Base-by-base conservation (phyloP, 2,888 invertebrate genomes). In the Ferrisia virgata region DNA sequence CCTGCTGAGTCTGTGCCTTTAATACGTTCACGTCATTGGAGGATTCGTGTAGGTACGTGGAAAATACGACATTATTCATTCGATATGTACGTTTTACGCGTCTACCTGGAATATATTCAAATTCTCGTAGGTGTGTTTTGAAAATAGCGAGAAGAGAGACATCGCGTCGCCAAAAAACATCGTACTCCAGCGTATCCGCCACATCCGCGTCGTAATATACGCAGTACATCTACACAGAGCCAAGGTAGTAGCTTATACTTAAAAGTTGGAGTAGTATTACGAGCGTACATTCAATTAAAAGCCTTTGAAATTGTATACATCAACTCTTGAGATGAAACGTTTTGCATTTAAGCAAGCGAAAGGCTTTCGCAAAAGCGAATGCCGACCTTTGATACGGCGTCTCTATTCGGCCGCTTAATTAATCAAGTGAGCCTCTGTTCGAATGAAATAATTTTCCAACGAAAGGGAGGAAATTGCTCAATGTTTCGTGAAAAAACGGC, bases 251-350 rank as follows among this genome's bases (percentile, higher is more conserved):
- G 31, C 69, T 69, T 69, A 69, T 69, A 69, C 43, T 79, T 79
- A 79, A 79, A 47, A 47, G 79, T 79, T 47, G 43, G 40, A 47
- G 47, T 47, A 79, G 79, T 79, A 40, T 40, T 47, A 43, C 47
- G 47, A 31, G 79, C 79, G n/a, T 47, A 47, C 40, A 79, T 79
- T 79, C 39, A 79, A 79, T 79, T 79, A 79, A 79, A 79, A 79
- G 79, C 79, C 79, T 79, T 79, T 79, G 79, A 79, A 79, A 79
- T 79, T 79, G 79, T 47, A 79, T 79, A 79, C 47, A 79, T 79
- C 79, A 79, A 79, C 79, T 79, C 47, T 79, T 47, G 79, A 79
- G 79, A 79, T 79, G 79, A 79, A 79, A 79, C 79, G 79, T 79
- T 79, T 79, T 79, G 40, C 79, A 40, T 79, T 39, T 33, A 79